These are phyloP conservation scores for Danaus chrysippus DNA, from an alignment of 2,888 invertebrate genomes.

Conservation along the genomic window DNA sequence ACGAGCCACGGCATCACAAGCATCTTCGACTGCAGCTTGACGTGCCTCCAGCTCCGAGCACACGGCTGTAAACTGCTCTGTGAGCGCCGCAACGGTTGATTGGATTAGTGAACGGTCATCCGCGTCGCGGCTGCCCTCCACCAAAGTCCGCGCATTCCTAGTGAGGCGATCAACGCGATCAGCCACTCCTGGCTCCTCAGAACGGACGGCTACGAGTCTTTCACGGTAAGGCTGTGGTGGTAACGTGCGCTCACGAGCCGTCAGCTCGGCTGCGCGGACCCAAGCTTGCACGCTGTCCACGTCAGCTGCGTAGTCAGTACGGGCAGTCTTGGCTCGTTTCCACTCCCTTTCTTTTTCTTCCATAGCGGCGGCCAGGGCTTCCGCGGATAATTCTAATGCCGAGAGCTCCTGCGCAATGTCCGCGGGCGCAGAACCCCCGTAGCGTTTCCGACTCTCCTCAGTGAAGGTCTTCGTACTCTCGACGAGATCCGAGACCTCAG, in stretches of 20 bases:
- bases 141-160: conserved; percentile 87
- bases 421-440: conserved; percentile 83
- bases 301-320: conserved; percentile 88
- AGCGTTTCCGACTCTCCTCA: conserved; percentile 79
- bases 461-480: conserved; percentile 79
- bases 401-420: conserved; percentile 90
- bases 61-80: conserved; percentile 88
- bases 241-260: conserved; percentile 87
- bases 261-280: conserved; percentile 90
- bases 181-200: conserved; percentile 83
- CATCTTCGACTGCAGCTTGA: conserved; percentile 90
- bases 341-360: conserved; percentile 93
- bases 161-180: conserved; percentile 89
- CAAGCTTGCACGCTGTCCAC: conserved; percentile 90
- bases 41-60: conserved; percentile 89
- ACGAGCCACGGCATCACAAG: conserved; percentile 92
- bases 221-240: conserved; percentile 89
- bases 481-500: conserved; percentile 78
- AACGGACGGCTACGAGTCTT: conserved; percentile 86
- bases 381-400: conserved; percentile 88
- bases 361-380: conserved; percentile 88
- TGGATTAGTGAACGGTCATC: conserved; percentile 87
- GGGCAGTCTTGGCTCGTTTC: conserved; percentile 89
- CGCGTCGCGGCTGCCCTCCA: conserved; percentile 88
- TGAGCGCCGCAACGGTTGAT: conserved; percentile 85